Conservation (phyloP, 2,113 vertebrate genomes). For the Trichechus manatus region DNA sequence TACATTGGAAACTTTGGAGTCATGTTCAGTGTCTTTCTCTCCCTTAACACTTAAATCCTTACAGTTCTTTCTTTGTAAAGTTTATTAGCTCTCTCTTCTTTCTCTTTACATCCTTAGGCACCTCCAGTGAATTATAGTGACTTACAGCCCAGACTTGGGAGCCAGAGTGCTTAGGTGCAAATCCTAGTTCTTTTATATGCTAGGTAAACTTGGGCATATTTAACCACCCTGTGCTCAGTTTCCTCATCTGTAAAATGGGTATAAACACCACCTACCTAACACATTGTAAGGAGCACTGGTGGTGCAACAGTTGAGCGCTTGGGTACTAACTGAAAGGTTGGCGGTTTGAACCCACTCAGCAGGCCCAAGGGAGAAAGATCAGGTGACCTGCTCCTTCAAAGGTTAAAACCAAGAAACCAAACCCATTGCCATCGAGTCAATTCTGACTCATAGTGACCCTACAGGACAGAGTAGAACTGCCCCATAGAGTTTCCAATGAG, state of each 20-base stretch:
- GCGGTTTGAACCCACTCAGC: neutral
- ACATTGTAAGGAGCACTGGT: neutral
- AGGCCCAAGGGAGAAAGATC: neutral
- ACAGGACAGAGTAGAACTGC: too few relatives aligned
- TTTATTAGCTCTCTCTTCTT: neutral
- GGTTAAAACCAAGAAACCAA: neutral
- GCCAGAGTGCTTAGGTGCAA: neutral
- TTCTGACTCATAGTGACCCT: too few relatives aligned
- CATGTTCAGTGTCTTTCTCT: slow-evolving; percentile 47
- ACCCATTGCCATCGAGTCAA: too few relatives aligned
- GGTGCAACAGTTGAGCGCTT: neutral
- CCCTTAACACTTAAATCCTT: neutral
- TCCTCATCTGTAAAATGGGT: slow-evolving; percentile 2
- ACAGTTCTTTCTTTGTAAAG: neutral
- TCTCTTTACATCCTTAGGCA: neutral
- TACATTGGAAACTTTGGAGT: slow-evolving; percentile 9
- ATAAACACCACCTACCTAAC: neutral
- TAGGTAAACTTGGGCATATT: neutral
- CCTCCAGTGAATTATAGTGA: neutral
- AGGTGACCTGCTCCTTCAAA: neutral
- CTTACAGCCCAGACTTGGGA: neutral
- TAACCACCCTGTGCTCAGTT: neutral
- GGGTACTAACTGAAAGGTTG: neutral
- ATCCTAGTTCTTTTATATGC: neutral
- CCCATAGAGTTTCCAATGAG: too few relatives aligned